Conservation (phyloP, 2,797 vertebrate species). For the Mormyrops attenuatus region DNA sequence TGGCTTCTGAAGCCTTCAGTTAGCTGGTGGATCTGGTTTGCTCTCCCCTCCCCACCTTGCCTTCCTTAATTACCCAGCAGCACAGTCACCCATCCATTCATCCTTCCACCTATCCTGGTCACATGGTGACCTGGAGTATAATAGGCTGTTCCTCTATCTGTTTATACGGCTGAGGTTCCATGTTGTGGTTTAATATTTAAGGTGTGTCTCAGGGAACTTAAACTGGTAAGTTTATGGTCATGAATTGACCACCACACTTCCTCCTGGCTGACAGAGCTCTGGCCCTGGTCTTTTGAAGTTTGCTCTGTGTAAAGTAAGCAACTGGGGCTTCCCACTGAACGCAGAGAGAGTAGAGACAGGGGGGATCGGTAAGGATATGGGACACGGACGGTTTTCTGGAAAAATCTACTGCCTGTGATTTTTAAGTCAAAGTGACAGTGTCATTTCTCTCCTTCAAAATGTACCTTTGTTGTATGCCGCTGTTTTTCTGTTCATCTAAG, state of each 20-base stretch:
- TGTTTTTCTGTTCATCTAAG: slow-evolving; percentile 22
- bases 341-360: background rate
- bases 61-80: background rate
- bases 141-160: background rate
- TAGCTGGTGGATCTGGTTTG: background rate
- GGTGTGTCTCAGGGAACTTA: background rate
- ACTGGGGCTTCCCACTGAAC: background rate
- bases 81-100: background rate
- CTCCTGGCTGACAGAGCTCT: background rate
- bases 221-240: background rate
- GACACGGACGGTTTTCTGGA: background rate
- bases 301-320: background rate
- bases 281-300: background rate
- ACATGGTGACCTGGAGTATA: background rate
- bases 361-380: background rate
- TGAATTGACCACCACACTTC: background rate
- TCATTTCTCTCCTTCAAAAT: background rate
- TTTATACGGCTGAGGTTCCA: background rate
- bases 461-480: background rate
- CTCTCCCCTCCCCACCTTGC: slow-evolving; percentile 21
- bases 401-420: background rate
- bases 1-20: background rate
- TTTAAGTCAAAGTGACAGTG: background rate
- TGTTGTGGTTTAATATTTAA: background rate
- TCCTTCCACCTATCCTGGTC: background rate